Evolutionary conservation across 2,888 invertebrate genomes (phyloP), one percentile per base, ranked within the genome.

Genomic region (Girardia tigrina): DNA sequence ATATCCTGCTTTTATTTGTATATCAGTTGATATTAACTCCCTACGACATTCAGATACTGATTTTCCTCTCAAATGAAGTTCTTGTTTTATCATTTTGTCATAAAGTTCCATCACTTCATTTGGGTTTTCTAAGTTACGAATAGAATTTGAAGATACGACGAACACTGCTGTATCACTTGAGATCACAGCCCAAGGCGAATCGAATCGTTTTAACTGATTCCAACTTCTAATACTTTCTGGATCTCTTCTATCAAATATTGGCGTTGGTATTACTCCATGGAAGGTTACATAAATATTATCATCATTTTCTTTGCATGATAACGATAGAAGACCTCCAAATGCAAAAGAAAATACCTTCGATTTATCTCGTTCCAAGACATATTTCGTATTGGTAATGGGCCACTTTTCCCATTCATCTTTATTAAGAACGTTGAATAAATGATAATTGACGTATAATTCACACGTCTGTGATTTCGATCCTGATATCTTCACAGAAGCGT

Each of bases 1-100:
- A 75, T 78, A 79, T 1, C 79, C 79, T 20, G 75, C 78, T 1
- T 42, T 28, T 0, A 26, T 73, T 71, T 76, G 76, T 26, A 74
- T 75, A 27, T 76, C 76, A 20, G 56, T 71, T 14, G 74, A 73
- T 1, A 76, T 42, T n/a, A 73, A 26, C 71, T 76, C 76, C n/a
- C 75, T 27, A 42, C 71, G 36, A n/a, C 28, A 71, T 27, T 70
- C 71, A 16, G 29, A 20, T 20, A 75, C 56, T 29, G 73, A 42
- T 16, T 73, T 74, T 23, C 76, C 76, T 70, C 76, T 26, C 14
- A 76, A 70, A 14, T 76, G 56, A 71, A 12, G n/a, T 28, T 71
- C 28, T 6, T 71, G n/a, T 71, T 71, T 71, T 6, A 71, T 71
- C 27, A 27, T 28, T 4, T 14, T n/a, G 20, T 71, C 71, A 23